A percentile compares a stretch with the other conserved stretches of the same genome.
These are phyloP conservation scores for Porphyrio hochstetteri DNA, from an alignment of 2,113 vertebrate species.

Conservation along the genomic window DNA sequence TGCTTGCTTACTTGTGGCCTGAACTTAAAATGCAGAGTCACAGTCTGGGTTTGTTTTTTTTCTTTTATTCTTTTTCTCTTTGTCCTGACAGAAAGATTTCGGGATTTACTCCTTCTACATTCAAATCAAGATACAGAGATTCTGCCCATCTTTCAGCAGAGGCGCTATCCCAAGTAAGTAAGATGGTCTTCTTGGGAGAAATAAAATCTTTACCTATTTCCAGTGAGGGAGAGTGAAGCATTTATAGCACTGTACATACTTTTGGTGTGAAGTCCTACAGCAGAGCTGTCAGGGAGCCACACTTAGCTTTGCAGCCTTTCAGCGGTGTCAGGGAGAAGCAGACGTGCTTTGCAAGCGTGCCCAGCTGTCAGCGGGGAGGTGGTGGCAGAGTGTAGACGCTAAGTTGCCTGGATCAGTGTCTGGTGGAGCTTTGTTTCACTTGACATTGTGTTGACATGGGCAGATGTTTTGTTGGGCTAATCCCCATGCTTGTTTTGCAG, in stretches of 20 bases:
- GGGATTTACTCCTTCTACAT: conserved; percentile 84
- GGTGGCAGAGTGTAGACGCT: background rate
- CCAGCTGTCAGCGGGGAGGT: background rate
- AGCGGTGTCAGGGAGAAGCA: background rate
- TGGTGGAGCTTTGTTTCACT: conserved; percentile 14
- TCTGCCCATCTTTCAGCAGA: conserved; percentile 90
- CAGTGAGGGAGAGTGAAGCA: background rate
- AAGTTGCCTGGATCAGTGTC: background rate
- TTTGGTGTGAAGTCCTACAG: background rate
- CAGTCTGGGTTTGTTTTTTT: conserved; percentile 14
- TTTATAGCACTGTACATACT: background rate
- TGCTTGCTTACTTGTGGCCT: conserved; percentile 19
- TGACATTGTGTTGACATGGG: background rate
- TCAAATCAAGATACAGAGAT: conserved; percentile 81
- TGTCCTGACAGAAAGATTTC: conserved; percentile 85
- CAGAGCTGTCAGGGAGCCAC: background rate
- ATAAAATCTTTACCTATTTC: background rate
- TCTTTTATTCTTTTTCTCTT: background rate
- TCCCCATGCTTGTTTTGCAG: background rate
- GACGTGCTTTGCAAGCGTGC: background rate
- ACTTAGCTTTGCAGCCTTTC: background rate
- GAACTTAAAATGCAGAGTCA: background rate
- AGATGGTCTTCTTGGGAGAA: conserved; percentile 21
- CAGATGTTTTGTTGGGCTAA: conserved; percentile 42
- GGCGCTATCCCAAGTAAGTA: conserved; percentile 90